Conservation (phyloP, 2,888 invertebrate species). For the Rhaphigaster nebulosa region DNA sequence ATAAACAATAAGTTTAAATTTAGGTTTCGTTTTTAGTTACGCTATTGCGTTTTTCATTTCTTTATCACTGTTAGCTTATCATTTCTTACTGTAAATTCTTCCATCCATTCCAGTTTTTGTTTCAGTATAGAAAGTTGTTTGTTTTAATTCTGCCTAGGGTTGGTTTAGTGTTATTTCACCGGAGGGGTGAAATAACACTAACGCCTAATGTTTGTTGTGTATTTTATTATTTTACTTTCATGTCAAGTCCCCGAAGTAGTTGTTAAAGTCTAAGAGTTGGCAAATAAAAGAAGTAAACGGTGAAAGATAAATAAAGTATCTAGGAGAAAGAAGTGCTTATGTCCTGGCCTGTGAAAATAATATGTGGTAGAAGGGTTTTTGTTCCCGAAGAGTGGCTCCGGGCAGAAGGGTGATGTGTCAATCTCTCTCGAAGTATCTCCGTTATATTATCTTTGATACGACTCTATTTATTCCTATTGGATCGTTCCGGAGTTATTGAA, state of each 20-base stretch:
- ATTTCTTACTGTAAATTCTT: too few relatives aligned
- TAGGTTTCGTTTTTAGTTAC: too few relatives aligned
- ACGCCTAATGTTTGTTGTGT: not conserved
- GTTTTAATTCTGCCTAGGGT: too few relatives aligned
- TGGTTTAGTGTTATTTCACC: too few relatives aligned
- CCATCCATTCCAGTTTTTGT: too few relatives aligned
- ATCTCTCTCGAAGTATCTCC: not conserved
- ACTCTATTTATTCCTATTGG: not conserved
- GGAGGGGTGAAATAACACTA: too few relatives aligned
- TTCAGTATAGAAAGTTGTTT: too few relatives aligned
- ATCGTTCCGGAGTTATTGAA: not conserved
- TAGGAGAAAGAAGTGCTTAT: not conserved
- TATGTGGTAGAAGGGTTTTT: not conserved
- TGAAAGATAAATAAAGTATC: not conserved
- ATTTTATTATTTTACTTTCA: not conserved
- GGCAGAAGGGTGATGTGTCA: not conserved
- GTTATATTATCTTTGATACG: constrained; percentile 16
- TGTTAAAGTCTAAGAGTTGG: not conserved
- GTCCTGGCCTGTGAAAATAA: not conserved
- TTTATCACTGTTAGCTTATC: too few relatives aligned
- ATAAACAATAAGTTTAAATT: too few relatives aligned
- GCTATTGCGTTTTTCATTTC: too few relatives aligned
- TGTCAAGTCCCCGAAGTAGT: not conserved
- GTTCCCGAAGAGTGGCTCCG: not conserved
- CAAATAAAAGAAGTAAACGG: not conserved